Evolutionary conservation across 2,113 vertebrate genomes (phyloP).

Genomic region (Cephalopholis sonnerati): DNA sequence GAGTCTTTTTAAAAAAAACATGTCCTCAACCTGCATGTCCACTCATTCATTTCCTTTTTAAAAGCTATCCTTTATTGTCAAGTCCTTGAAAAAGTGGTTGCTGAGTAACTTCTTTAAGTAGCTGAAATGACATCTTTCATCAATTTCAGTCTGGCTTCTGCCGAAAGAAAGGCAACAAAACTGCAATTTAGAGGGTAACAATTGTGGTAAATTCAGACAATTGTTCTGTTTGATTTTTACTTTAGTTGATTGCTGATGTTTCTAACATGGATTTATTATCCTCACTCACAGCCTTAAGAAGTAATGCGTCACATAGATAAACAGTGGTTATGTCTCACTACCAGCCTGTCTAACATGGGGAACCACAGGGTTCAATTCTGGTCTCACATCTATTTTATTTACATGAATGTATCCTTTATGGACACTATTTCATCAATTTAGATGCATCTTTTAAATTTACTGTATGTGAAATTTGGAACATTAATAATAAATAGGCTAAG

Average conservation of each 20-base stretch:
- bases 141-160: background rate
- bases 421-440: background rate
- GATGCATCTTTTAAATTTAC: background rate
- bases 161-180: background rate
- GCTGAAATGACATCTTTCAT: slow-evolving; percentile 24
- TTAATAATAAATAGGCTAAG: no score
- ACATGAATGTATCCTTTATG: background rate
- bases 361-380: background rate
- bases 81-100: slow-evolving; percentile 20
- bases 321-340: background rate
- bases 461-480: no score
- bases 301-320: background rate
- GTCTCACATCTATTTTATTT: background rate
- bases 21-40: background rate
- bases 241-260: background rate
- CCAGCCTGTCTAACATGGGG: background rate
- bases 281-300: background rate
- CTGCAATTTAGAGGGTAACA: background rate
- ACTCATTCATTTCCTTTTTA: slow-evolving; percentile 8
- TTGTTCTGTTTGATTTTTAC: slow-evolving; percentile 8
- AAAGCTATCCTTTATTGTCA: slow-evolving; percentile 9
- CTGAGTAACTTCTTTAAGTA: slow-evolving; percentile 4
- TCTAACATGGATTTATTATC: background rate
- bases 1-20: background rate
- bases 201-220: background rate